Conservation (phyloP, 1,140 invertebrate genomes). For the Pantala flavescens region DNA sequence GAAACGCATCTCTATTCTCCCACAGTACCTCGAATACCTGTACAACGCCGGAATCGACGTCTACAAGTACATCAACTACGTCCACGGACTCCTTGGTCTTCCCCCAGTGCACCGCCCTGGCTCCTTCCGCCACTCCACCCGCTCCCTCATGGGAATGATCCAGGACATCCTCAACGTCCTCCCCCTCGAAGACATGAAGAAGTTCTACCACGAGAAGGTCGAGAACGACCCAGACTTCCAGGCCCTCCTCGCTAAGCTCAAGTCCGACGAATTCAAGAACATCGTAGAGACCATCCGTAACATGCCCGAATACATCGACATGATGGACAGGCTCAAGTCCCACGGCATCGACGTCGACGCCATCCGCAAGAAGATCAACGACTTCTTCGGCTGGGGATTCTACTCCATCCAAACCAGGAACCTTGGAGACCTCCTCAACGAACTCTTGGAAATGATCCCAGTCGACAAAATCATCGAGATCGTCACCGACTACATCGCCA, state of each 20-base stretch:
- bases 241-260: conserved; percentile 21
- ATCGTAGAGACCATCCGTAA: conserved; percentile 20
- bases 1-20: too few relatives aligned
- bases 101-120: background rate
- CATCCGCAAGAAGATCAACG: conserved; percentile 15
- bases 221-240: conserved; percentile 22
- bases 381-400: conserved; percentile 20
- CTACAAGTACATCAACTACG: background rate
- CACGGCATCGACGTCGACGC: conserved; percentile 26
- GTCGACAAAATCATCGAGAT: background rate
- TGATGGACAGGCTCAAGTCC: conserved; percentile 22
- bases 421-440: background rate
- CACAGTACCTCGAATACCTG: background rate
- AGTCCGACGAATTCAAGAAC: conserved; percentile 22
- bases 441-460: background rate
- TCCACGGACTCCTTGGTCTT: background rate
- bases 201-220: conserved; percentile 26
- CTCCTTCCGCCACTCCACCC: background rate
- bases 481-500: background rate
- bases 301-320: conserved; percentile 24
- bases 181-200: conserved; percentile 26
- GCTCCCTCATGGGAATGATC: conserved; percentile 12
- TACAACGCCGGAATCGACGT: background rate
- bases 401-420: background rate
- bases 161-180: conserved; percentile 26